Evolutionary conservation across 2,113 vertebrate species (phyloP).

Genomic region (Amblyopsis rosae): DNA sequence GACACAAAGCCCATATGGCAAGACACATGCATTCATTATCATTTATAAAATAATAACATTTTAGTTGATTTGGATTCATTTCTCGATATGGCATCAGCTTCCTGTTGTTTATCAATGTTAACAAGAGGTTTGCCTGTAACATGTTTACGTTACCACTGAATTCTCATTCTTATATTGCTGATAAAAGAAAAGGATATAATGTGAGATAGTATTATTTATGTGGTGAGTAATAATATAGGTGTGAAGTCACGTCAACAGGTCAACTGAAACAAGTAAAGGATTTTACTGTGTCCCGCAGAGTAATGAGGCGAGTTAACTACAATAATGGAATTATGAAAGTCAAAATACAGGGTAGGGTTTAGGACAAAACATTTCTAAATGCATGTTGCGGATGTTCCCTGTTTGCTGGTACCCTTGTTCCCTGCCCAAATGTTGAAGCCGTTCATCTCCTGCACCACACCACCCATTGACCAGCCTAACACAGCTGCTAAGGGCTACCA

Average conservation of each 20-base stretch:
- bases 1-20: constrained; percentile 62
- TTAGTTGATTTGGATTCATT: constrained; percentile 42
- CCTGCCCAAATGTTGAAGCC: constrained; percentile 34
- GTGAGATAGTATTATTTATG: neutral
- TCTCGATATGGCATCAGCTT: constrained; percentile 45
- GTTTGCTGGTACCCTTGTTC: constrained; percentile 50
- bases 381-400: constrained; percentile 31
- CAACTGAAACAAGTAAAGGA: constrained; percentile 20
- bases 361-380: constrained; percentile 41
- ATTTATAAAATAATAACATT: constrained; percentile 51
- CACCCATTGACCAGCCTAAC: constrained; percentile 61
- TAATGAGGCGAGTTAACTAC: neutral
- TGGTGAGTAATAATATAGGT: constrained; percentile 11
- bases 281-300: neutral
- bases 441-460: constrained; percentile 62
- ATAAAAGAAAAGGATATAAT: neutral
- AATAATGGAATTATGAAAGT: constrained; percentile 13
- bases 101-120: constrained; percentile 37
- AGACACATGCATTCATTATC: constrained; percentile 42
- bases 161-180: constrained; percentile 11
- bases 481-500: constrained; percentile 70
- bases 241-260: constrained; percentile 1
- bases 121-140: constrained; percentile 32
- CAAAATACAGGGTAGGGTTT: constrained; percentile 33
- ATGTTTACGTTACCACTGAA: constrained; percentile 1